phyloP scores from a whole-genome alignment of 2,113 vertebrate species.

The Cathartes aura region DNA sequence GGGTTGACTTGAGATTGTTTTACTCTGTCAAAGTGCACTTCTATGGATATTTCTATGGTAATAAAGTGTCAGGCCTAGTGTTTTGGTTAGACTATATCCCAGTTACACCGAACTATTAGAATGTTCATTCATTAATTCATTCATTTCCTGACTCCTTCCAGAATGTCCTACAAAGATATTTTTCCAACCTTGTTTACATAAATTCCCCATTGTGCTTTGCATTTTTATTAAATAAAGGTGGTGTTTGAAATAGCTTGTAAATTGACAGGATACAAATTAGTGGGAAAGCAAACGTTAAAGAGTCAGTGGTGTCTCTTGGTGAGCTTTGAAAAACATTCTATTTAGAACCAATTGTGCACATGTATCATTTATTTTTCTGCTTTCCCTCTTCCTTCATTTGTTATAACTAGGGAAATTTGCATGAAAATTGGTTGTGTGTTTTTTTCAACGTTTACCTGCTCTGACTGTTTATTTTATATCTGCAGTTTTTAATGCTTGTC shows the following conservation, averaged over 20 bases:
- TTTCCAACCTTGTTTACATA: constrained; percentile 48
- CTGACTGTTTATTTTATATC: neutral
- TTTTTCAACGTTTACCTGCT: neutral
- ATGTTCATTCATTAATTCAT: constrained; percentile 1
- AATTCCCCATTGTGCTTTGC: constrained; percentile 49
- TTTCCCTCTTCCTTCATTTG: neutral
- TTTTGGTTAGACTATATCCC: neutral
- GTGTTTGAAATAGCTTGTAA: constrained; percentile 53
- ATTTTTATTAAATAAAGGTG: constrained; percentile 62
- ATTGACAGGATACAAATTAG: constrained; percentile 61
- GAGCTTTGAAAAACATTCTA: constrained; percentile 43
- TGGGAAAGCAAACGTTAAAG: constrained; percentile 16
- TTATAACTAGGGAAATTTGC: constrained; percentile 22
- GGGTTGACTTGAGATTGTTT: neutral
- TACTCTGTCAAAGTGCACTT: neutral
- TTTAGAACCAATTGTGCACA: constrained; percentile 23
- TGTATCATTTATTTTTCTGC: constrained; percentile 34
- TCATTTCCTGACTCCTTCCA: constrained; percentile 22
- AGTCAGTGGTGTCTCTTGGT: constrained; percentile 27
- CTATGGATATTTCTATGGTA: neutral
- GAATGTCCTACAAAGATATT: constrained; percentile 34
- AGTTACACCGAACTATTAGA: neutral
- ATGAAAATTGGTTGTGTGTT: constrained; percentile 11
- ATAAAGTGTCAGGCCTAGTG: neutral
- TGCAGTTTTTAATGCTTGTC: neutral